phyloP scores from a whole-genome alignment of 2,888 invertebrate species.

The Aethes cnicana region DNA sequence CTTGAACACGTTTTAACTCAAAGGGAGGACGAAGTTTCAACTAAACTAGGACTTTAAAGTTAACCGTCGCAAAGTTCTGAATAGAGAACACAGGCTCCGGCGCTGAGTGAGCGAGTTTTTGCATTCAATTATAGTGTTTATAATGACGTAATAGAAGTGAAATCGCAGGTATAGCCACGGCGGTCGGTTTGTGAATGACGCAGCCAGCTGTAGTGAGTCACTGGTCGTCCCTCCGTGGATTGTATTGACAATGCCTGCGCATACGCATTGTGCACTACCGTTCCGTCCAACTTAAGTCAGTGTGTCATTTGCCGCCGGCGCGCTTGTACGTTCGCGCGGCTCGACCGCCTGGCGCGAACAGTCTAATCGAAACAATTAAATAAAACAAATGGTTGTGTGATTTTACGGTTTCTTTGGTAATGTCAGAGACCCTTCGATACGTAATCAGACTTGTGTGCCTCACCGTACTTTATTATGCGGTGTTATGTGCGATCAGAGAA shows the following conservation, averaged over 20 bases:
- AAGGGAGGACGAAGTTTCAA: too few species aligned
- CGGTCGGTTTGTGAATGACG: conserved; percentile 64
- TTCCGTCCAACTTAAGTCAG: conserved; percentile 49
- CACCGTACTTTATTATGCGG: conserved; percentile 64
- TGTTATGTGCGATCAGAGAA: conserved; percentile 66
- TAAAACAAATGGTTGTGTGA: background rate
- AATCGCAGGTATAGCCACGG: conserved; percentile 46
- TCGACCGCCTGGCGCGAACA: conserved; percentile 48
- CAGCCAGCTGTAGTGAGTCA: conserved; percentile 72
- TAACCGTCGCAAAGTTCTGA: background rate
- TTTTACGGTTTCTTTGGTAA: conserved; percentile 51
- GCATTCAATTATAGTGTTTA: conserved; percentile 44
- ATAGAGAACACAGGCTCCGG: conserved; percentile 35
- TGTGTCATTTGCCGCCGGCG: conserved; percentile 50
- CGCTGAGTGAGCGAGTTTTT: too few species aligned
- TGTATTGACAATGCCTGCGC: conserved; percentile 46
- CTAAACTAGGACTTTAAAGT: background rate
- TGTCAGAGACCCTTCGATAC: conserved; percentile 66
- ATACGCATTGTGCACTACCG: conserved; percentile 67
- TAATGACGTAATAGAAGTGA: conserved; percentile 42
- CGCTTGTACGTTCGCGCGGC: conserved; percentile 41
- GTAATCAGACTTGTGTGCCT: conserved; percentile 58
- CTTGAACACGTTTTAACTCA: background rate
- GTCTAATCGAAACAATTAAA: too few species aligned
- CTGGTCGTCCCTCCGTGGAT: conserved; percentile 37